A percentile compares a stretch with the other conserved stretches of the same genome.
phyloP scores from a whole-genome alignment of 2,797 vertebrate genomes.

The Hypotaenidia okinawae region DNA sequence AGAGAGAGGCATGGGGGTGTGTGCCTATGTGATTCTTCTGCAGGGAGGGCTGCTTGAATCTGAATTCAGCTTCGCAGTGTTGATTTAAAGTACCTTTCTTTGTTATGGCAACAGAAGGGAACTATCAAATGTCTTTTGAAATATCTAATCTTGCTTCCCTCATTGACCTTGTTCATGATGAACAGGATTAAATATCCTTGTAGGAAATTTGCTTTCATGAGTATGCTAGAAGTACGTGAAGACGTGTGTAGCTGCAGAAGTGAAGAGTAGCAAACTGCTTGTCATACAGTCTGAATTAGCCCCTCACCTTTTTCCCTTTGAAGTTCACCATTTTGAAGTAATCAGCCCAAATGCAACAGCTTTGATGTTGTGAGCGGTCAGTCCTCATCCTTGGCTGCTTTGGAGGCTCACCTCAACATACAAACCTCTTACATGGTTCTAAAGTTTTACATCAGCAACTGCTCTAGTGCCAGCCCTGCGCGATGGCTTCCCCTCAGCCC shows the following conservation, averaged over 20 bases:
- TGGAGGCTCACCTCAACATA: background rate
- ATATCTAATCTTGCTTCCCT: constrained; percentile 28
- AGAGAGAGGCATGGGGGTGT: background rate
- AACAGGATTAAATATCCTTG: constrained; percentile 54
- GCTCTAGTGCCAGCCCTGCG: background rate
- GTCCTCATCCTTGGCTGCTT: background rate
- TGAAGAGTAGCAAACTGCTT: background rate
- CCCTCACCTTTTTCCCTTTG: background rate
- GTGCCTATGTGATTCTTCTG: background rate
- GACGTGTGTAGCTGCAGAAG: background rate
- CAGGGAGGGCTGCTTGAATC: background rate
- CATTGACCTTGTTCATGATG: constrained; percentile 13
- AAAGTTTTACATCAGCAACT: background rate
- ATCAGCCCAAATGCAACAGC: background rate
- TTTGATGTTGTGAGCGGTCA: background rate
- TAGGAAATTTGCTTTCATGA: constrained; percentile 19
- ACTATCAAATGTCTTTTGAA: background rate
- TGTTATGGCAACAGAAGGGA: constrained; percentile 32
- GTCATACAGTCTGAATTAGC: background rate
- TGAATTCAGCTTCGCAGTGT: background rate
- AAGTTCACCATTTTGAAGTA: constrained; percentile 2
- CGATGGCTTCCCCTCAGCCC: background rate
- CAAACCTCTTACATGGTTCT: background rate
- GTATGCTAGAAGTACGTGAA: background rate
- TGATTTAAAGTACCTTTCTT: constrained; percentile 15